Conservation (phyloP, 2,113 vertebrate species). For the Hemiprocne comata region DNA sequence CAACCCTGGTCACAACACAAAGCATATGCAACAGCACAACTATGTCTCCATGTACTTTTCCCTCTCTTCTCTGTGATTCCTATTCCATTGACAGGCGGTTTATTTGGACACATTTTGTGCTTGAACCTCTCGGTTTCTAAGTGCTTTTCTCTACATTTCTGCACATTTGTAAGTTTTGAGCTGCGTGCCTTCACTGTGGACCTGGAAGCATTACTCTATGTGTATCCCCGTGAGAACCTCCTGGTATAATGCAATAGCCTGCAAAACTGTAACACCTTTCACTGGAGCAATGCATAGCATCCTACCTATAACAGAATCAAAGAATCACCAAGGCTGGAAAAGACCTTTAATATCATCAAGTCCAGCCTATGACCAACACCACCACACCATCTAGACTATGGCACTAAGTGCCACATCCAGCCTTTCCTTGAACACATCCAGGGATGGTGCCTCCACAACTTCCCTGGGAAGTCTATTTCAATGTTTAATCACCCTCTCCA, state of each 20-base stretch:
- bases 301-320: neutral
- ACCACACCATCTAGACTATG: no score
- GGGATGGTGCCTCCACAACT: no score
- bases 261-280: neutral
- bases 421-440: no score
- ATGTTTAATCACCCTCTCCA: no score
- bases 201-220: neutral
- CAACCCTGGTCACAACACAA: constrained; percentile 1
- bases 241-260: neutral
- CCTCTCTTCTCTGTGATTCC: neutral
- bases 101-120: neutral
- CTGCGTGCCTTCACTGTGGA: neutral
- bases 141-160: neutral
- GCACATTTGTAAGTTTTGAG: neutral
- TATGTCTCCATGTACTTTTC: neutral
- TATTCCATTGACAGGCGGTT: neutral
- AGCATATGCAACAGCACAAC: neutral
- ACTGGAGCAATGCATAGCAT: neutral
- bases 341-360: no score
- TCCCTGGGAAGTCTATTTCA: no score
- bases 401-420: no score
- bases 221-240: neutral
- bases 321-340: no score
- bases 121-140: neutral
- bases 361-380: no score